Base-by-base conservation (phyloP, 2,113 vertebrate species). In the Macquaria australasica region DNA sequence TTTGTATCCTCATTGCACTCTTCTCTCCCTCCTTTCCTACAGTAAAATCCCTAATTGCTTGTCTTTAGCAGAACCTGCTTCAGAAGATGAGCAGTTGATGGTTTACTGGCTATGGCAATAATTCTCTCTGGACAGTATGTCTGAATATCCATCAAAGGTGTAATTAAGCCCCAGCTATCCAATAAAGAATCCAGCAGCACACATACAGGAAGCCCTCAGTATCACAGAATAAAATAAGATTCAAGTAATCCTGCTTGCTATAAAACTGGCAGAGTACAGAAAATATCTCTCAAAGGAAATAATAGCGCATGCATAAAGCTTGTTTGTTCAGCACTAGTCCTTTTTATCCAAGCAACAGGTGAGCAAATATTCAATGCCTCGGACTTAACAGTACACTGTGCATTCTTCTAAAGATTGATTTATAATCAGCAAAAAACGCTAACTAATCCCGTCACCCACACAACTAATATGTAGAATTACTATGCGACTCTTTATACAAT, bases 301-400 rank as follows among this genome's bases (percentile, higher is more conserved):
- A 76, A 50, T 1, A n/a, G 18, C 4, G 0, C 6, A 25, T 0
- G 9, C 25, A 31, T 28, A 16, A 73, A 25, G 16, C 31, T 18
- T 39, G 21, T 53, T 77, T 63, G 12, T 72, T 66, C 59, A 37
- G 6, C 31, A 20, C 8, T 3, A 9, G 9, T 50, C 1, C 2
- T 68, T 68, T 34, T 74, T 14, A 21, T 45, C n/a, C n/a, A 55
- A 62, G 28, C n/a, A 10, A 78, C 58, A 72, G 53, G 25, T 78
- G 60, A 18, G 45, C n/a, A 41, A 77, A 77, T 34, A 63, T 63
- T 21, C 0, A 68, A 0, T 21, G 5, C 7, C 31, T 0, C 8
- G 8, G 28, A 41, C 60, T 51, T 70, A 41, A 18, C 60, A 28
- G 10, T 23, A n/a, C 50, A 56, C 5, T 34, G 8, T 59, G 11